Evolutionary conservation across 1,140 invertebrate species (phyloP).

Genomic region (Pogonomyrmex californicus): DNA sequence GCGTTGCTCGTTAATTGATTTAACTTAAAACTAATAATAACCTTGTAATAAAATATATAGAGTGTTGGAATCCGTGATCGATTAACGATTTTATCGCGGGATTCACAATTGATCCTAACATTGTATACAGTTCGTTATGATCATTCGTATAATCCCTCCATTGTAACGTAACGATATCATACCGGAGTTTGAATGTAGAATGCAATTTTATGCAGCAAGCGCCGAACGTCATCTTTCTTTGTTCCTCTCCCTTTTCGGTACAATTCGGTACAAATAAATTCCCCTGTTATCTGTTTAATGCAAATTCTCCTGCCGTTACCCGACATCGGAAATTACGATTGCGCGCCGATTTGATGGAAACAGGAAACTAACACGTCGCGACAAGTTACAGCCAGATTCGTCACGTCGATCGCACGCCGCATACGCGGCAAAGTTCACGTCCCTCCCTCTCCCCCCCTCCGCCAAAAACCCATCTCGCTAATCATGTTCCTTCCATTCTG

Average conservation of each 20-base stretch:
- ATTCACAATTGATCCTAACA: neutral
- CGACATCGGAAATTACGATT: neutral
- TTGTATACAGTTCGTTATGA: neutral
- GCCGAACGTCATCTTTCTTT: neutral
- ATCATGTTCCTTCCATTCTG: conserved; percentile 15
- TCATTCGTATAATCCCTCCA: neutral
- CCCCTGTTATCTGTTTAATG: neutral
- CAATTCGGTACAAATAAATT: neutral
- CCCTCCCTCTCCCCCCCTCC: neutral
- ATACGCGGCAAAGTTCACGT: neutral
- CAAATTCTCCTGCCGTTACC: neutral
- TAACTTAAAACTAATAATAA: neutral
- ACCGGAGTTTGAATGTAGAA: neutral
- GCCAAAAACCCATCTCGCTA: neutral
- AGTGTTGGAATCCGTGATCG: neutral
- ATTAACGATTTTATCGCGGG: neutral
- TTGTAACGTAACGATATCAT: neutral
- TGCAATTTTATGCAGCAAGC: neutral
- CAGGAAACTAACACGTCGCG: neutral
- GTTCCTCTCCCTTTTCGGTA: neutral
- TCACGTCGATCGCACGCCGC: neutral
- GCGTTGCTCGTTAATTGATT: neutral
- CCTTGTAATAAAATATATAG: neutral
- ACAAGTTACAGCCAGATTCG: neutral
- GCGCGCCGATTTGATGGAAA: neutral